phyloP scores from a whole-genome alignment of 2,113 vertebrate genomes.

The Sakesphorus luctuosus region DNA sequence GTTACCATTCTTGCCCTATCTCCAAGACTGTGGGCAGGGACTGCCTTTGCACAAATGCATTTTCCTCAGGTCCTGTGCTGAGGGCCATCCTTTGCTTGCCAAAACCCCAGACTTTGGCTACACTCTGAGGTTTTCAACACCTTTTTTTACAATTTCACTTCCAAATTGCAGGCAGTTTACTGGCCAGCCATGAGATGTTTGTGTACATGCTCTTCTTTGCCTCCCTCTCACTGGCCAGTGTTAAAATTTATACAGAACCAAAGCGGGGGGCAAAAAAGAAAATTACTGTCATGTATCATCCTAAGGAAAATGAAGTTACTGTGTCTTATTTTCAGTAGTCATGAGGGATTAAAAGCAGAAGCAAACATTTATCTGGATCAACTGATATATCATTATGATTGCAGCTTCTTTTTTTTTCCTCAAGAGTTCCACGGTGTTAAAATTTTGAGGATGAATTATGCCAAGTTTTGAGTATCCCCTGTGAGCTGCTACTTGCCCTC shows the following conservation, averaged over 20 bases:
- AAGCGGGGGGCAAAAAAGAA: neutral
- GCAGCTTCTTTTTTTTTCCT: neutral
- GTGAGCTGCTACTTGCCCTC: neutral
- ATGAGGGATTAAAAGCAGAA: conserved; percentile 8
- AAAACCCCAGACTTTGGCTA: neutral
- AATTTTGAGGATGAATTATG: neutral
- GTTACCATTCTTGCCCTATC: neutral
- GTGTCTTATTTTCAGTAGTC: neutral
- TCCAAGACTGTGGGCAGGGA: neutral
- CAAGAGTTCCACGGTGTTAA: neutral
- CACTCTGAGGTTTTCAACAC: neutral
- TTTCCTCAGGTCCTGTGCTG: neutral
- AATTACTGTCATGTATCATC: neutral
- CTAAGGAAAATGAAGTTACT: neutral
- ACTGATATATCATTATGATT: neutral
- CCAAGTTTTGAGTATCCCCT: neutral
- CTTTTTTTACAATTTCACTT: neutral
- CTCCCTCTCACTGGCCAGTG: neutral
- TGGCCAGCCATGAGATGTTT: neutral
- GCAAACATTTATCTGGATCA: neutral
- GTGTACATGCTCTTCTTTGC: neutral
- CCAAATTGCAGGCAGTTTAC: neutral
- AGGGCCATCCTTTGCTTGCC: neutral
- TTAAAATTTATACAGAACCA: neutral
- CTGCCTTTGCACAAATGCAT: neutral